Evolutionary conservation across 2,888 invertebrate genomes (phyloP).

Genomic region (Diloba caeruleocephala): DNA sequence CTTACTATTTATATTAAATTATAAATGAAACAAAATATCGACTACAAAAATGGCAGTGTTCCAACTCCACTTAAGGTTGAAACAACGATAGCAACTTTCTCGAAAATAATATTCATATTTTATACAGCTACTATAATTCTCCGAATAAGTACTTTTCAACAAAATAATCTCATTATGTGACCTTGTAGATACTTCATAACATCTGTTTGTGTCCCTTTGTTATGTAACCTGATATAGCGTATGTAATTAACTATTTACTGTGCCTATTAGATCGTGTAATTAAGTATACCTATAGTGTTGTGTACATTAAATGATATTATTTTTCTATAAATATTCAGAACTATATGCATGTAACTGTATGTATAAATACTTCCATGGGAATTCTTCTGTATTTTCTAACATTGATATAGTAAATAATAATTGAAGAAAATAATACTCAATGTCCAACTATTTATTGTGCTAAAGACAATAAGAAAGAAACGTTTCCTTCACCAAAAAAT

Average conservation of each 20-base stretch:
- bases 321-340: slow-evolving; percentile 1
- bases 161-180: neutral
- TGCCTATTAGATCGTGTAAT: neutral
- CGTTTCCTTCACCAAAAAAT: no score
- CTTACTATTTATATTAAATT: no score
- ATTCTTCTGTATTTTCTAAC: no score
- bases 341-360: no score
- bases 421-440: no score
- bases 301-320: neutral
- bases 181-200: neutral
- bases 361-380: no score
- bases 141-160: neutral
- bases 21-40: no score
- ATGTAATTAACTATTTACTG: neutral
- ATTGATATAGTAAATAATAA: no score
- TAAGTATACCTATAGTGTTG: neutral
- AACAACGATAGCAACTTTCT: slow-evolving; percentile 1
- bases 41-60: no score
- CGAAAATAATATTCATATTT: neutral
- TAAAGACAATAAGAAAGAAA: no score
- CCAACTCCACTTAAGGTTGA: neutral
- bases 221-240: neutral
- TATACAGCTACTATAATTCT: neutral
- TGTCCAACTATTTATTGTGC: no score
- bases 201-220: slow-evolving; percentile 1